phyloP scores from a whole-genome alignment of 2,888 invertebrate species.

The Eristalis pertinax region DNA sequence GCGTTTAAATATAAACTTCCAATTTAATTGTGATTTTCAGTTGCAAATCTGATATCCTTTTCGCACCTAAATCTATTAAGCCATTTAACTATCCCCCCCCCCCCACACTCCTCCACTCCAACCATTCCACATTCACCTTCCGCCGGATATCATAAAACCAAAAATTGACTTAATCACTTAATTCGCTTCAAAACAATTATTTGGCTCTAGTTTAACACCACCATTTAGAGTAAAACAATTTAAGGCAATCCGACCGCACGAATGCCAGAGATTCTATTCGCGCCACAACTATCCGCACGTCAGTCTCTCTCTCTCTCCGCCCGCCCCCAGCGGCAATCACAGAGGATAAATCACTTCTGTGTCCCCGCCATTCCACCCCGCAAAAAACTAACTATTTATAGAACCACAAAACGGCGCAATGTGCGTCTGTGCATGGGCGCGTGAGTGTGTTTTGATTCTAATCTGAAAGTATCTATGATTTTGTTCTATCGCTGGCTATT shows the following conservation, averaged over 20 bases:
- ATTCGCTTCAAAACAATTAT: conserved; percentile 4
- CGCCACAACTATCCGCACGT: background rate
- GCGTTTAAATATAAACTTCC: no score
- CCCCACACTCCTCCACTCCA: no score
- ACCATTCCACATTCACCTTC: background rate
- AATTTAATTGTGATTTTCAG: no score
- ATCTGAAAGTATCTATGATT: conserved; percentile 1
- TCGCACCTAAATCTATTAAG: background rate
- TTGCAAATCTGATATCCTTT: background rate
- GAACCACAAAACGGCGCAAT: background rate
- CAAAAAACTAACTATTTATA: background rate
- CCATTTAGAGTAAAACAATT: background rate
- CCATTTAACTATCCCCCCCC: background rate
- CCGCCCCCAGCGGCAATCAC: background rate
- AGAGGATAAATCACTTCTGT: background rate
- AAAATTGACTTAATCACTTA: conserved; percentile 9
- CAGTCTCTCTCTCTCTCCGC: background rate
- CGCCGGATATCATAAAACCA: background rate
- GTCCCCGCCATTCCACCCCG: background rate
- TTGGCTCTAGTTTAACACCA: conserved; percentile 17
- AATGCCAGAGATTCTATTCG: conserved; percentile 5
- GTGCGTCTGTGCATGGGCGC: background rate
- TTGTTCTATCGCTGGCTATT: background rate
- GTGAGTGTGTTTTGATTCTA: background rate
- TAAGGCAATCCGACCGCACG: background rate